Conservation (phyloP, 1,140 invertebrate species). For the Apis florea region DNA sequence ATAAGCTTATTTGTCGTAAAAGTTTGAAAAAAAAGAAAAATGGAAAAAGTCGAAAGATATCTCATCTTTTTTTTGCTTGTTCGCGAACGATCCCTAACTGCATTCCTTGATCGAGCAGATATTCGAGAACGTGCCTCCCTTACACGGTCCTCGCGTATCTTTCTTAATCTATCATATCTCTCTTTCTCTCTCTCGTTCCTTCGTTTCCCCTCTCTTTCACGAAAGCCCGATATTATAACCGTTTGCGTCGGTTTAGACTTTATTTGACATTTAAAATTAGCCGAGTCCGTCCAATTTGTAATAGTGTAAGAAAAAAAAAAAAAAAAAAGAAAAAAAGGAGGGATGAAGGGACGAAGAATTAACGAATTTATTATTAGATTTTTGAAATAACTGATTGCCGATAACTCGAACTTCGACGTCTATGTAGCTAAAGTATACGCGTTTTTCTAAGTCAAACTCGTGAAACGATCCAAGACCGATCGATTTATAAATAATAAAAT, state of each 20-base stretch:
- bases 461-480: slow-evolving; percentile 59
- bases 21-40: neutral
- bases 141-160: slow-evolving; percentile 40
- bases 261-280: slow-evolving; percentile 55
- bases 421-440: slow-evolving; percentile 12
- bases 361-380: slow-evolving; percentile 74
- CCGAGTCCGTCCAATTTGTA: slow-evolving; percentile 58
- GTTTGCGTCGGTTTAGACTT: slow-evolving; percentile 50
- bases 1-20: neutral
- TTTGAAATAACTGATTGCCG: slow-evolving; percentile 52
- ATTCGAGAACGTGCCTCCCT: slow-evolving; percentile 39
- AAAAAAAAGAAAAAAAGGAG: too few species aligned
- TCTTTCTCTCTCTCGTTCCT: neutral
- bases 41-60: slow-evolving; percentile 20
- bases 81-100: slow-evolving; percentile 37
- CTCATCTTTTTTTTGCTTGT: slow-evolving; percentile 20
- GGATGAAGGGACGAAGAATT: slow-evolving; percentile 30
- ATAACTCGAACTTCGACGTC: slow-evolving; percentile 34
- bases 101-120: slow-evolving; percentile 66
- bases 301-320: too few species aligned
- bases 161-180: slow-evolving; percentile 31
- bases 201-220: neutral
- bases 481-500: slow-evolving; percentile 64
- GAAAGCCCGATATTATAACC: slow-evolving; percentile 38
- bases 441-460: slow-evolving; percentile 65